Evolutionary conservation across 92 coral and sea anemone species (phyloP), one percentile per base, ranked within the genome.

Genomic region (Epizoanthus illoricatus): DNA sequence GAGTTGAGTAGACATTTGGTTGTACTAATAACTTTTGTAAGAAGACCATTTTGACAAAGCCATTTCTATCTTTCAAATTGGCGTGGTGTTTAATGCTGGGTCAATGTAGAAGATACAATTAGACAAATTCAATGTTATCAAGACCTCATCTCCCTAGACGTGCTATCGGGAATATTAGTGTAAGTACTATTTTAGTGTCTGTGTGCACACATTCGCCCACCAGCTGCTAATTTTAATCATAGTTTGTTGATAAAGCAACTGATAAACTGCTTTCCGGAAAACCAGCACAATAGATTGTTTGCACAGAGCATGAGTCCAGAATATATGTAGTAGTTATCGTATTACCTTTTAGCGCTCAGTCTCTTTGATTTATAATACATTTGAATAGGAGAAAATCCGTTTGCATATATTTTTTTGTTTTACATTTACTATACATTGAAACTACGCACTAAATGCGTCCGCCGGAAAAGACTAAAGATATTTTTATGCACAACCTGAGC

Each of bases 61-160:
- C 20, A 65, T 3, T 66, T 66, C 19, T 16, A 5, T 23, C 17
- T 66, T 68, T 68, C 28, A 19, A 68, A 43, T 68, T 12, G 49
- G 72, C 45, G 52, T 68, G 72, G 72, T 68, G n/a, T 68, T 68
- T 39, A 39, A 17, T 68, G 72, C 72, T 24, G 72, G 72, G 52
- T 36, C 20, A 68, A 66, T 5, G 42, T 66, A 66, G 42, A 66
- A 67, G 52, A 68, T 68, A 39, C 72, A 68, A 68, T 68, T 68
- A 68, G 49, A 68, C 7, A 68, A 68, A 36, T 5, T 7, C 21
- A 43, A 33, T 6, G 72, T 39, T 68, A 68, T 68, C 72, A 66
- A 28, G 13, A 68, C 5, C 17, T 43, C 49, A 68, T 68, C 72
- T 68, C 42, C n/a, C 72, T n/a, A 39, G 72, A 68, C 45, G 40